Evolutionary conservation across 1,140 invertebrate genomes (phyloP).

Genomic region (Sycobia sp.): DNA sequence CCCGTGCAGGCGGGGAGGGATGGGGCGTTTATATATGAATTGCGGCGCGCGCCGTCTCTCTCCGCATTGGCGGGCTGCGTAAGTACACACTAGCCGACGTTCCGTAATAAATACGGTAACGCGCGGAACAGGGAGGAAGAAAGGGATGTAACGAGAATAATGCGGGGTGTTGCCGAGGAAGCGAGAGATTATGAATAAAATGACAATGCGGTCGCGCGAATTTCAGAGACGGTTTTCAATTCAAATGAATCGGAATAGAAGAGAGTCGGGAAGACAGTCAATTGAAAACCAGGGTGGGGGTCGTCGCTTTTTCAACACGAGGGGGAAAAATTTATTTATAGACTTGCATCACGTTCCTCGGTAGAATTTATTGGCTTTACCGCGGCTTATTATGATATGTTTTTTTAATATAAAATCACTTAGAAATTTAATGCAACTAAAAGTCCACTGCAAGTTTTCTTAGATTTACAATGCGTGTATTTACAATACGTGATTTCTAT

Average conservation of each 20-base stretch:
- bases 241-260: slow-evolving; percentile 28
- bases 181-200: slow-evolving; percentile 32
- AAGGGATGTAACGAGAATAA: slow-evolving; percentile 30
- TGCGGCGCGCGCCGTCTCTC: slow-evolving; percentile 39
- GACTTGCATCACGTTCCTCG: too few relatives aligned
- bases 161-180: slow-evolving; percentile 24
- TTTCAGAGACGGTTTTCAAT: slow-evolving; percentile 21
- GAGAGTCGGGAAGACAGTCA: too few relatives aligned
- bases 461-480: too few relatives aligned
- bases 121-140: slow-evolving; percentile 27
- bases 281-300: not conserved
- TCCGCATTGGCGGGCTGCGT: slow-evolving; percentile 30
- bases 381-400: too few relatives aligned
- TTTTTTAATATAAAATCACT: too few relatives aligned
- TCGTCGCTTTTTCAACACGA: not conserved
- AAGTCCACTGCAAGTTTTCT: too few relatives aligned
- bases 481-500: too few relatives aligned
- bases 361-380: too few relatives aligned
- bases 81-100: slow-evolving; percentile 39
- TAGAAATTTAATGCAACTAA: too few relatives aligned
- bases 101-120: slow-evolving; percentile 38
- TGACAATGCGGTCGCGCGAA: slow-evolving; percentile 18
- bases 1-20: slow-evolving; percentile 25
- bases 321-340: not conserved
- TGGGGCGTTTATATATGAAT: slow-evolving; percentile 39